These are phyloP conservation scores for Nebria ingens DNA, from an alignment of 1,140 invertebrate genomes.

Conservation along the genomic window DNA sequence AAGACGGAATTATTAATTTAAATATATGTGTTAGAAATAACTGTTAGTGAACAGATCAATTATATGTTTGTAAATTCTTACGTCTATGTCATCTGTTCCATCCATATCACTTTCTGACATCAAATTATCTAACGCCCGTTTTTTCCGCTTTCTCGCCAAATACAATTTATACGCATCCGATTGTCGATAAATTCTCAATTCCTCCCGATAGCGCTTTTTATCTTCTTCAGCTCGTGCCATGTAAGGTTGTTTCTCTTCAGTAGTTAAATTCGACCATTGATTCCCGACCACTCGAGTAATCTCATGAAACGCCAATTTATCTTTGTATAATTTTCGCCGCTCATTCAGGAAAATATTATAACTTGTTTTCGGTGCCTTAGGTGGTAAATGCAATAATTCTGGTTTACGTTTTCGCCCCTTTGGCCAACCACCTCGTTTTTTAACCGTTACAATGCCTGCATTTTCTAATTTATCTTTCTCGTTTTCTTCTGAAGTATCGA, in stretches of 20 bases:
- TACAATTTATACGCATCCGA: conserved; percentile 45
- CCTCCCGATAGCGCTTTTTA: conserved; percentile 44
- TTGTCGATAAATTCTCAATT: conserved; percentile 44
- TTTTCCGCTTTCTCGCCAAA: conserved; percentile 41
- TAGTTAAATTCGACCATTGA: conserved; percentile 43
- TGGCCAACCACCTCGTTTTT: conserved; percentile 49
- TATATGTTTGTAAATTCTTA: conserved; percentile 23
- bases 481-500: conserved; percentile 4
- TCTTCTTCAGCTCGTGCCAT: conserved; percentile 43
- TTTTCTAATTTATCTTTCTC: conserved; percentile 7
- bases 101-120: conserved; percentile 42
- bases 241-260: conserved; percentile 44
- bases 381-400: conserved; percentile 38
- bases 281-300: conserved; percentile 46
- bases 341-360: conserved; percentile 48
- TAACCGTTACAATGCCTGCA: conserved; percentile 22
- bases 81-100: conserved; percentile 43
- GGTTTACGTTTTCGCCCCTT: conserved; percentile 49
- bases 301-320: conserved; percentile 39
- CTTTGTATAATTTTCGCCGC: conserved; percentile 41
- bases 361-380: conserved; percentile 46
- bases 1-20: no score
- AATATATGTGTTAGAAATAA: no score
- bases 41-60: background rate
- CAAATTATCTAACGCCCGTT: conserved; percentile 37